phyloP scores from a whole-genome alignment of 2,888 invertebrate species.

The Pammene aurita region DNA sequence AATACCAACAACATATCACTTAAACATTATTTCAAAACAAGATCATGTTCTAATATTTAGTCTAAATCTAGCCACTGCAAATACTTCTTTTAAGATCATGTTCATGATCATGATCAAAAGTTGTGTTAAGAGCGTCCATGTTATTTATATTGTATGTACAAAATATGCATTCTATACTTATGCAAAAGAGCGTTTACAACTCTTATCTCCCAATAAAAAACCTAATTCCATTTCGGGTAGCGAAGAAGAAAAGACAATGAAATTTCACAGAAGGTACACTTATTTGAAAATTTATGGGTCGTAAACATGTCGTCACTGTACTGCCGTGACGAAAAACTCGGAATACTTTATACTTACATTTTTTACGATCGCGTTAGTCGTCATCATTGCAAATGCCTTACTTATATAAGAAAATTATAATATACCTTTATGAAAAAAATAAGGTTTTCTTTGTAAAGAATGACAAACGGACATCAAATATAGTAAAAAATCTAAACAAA shows the following conservation, averaged over 20 bases:
- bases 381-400: slow-evolving; percentile 44
- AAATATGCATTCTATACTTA: not conserved
- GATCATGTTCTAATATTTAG: no score
- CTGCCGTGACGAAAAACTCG: slow-evolving; percentile 60
- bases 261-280: slow-evolving; percentile 60
- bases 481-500: no score
- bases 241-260: slow-evolving; percentile 56
- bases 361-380: slow-evolving; percentile 48
- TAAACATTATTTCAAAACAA: no score
- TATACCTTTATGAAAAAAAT: not conserved
- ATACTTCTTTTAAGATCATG: no score
- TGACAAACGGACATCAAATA: not conserved
- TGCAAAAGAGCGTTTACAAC: not conserved
- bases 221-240: slow-evolving; percentile 29
- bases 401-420: slow-evolving; percentile 41
- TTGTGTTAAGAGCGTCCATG: no score
- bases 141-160: no score
- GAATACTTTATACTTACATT: slow-evolving; percentile 52
- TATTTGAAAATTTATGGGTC: slow-evolving; percentile 71
- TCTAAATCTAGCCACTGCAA: no score
- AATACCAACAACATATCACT: no score
- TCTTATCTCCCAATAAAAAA: slow-evolving; percentile 27
- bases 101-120: no score
- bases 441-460: not conserved
- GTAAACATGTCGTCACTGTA: slow-evolving; percentile 70